phyloP scores from a whole-genome alignment of 2,888 invertebrate genomes.

The Sinodicranocentrus sp. region DNA sequence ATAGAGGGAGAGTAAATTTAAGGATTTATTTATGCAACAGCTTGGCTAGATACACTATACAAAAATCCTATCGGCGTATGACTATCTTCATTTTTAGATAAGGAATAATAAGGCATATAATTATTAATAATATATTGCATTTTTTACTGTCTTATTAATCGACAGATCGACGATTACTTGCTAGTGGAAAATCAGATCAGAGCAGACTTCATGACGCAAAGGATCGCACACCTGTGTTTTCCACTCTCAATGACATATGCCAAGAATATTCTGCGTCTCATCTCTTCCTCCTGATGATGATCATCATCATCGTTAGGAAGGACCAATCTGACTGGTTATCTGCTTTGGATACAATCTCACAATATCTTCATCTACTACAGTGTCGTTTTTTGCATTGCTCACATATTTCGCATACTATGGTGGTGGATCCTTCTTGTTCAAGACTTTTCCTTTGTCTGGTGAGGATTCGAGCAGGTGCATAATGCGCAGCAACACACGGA shows the following conservation, averaged over 20 bases:
- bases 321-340: slow-evolving; percentile 50
- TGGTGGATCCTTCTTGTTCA: not conserved
- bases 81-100: not conserved
- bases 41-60: no score
- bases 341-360: not conserved
- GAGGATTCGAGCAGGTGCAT: slow-evolving; percentile 53
- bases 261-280: slow-evolving; percentile 68
- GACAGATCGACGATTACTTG: no score
- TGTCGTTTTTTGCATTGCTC: no score
- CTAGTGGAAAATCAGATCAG: slow-evolving; percentile 43
- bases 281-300: slow-evolving; percentile 11
- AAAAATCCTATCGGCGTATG: no score
- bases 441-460: slow-evolving; percentile 58
- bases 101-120: not conserved
- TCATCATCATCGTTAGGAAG: slow-evolving; percentile 33
- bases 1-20: no score
- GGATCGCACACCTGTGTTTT: slow-evolving; percentile 57
- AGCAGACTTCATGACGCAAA: slow-evolving; percentile 65
- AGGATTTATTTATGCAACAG: no score
- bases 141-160: no score
- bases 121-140: slow-evolving; percentile 1
- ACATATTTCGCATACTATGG: no score
- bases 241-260: slow-evolving; percentile 67
- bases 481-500: slow-evolving; percentile 17
- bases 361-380: no score